phyloP scores from a whole-genome alignment of 2,113 vertebrate species.

The Dromaius novaehollandiae region DNA sequence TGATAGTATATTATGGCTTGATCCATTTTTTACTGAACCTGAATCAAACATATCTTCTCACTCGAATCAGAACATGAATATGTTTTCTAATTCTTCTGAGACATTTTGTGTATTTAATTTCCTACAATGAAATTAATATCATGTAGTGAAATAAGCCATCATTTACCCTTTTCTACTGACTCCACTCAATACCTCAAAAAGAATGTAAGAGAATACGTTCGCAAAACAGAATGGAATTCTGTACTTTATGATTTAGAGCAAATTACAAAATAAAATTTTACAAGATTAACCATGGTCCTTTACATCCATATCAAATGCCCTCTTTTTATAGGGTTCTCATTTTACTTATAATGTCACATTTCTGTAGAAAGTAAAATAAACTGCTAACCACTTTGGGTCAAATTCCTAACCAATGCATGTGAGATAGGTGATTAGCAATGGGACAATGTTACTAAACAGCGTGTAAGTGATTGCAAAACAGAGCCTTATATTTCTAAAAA shows the following conservation, averaged over 20 bases:
- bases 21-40: neutral
- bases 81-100: neutral
- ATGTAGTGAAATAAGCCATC: neutral
- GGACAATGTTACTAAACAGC: neutral
- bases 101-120: neutral
- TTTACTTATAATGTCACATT: neutral
- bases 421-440: neutral
- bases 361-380: neutral
- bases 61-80: neutral
- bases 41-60: neutral
- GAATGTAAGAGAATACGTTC: neutral
- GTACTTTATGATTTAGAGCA: neutral
- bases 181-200: neutral
- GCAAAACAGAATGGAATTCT: neutral
- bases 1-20: neutral
- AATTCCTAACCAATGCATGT: neutral
- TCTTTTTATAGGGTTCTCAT: neutral
- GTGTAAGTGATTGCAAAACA: neutral
- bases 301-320: neutral
- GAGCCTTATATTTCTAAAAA: neutral
- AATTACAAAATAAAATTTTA: neutral
- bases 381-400: neutral
- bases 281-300: conserved; percentile 19
- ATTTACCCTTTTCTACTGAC: neutral
- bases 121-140: neutral